These are phyloP conservation scores for Lytechinus pictus DNA, from an alignment of 35 echinoderm and acorn worm genomes.

Conservation along the genomic window DNA sequence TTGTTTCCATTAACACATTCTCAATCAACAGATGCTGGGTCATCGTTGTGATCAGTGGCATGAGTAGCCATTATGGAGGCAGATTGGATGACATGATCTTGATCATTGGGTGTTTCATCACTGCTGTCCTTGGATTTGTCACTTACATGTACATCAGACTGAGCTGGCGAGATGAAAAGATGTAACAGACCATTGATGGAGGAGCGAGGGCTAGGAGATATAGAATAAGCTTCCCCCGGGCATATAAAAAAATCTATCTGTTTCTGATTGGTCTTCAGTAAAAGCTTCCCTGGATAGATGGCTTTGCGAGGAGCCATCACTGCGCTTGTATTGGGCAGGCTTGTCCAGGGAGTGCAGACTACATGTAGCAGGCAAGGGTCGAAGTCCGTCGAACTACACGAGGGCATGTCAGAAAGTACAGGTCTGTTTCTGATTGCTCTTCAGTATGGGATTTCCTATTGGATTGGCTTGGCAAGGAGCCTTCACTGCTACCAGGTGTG, in stretches of 20 bases:
- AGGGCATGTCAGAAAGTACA: too few species aligned
- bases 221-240: not conserved
- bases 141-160: not conserved
- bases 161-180: not conserved
- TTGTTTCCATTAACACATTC: not conserved
- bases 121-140: not conserved
- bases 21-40: not conserved
- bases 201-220: not conserved
- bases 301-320: not conserved
- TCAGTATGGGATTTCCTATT: too few species aligned
- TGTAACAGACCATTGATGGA: not conserved
- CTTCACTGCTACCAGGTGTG: too few species aligned
- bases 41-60: not conserved
- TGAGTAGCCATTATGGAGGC: not conserved
- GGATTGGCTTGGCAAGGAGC: too few species aligned
- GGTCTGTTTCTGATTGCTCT: too few species aligned
- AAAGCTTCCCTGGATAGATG: not conserved
- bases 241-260: not conserved
- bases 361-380: too few species aligned
- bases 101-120: not conserved
- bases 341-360: too few species aligned
- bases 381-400: too few species aligned
- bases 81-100: not conserved
- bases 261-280: not conserved
- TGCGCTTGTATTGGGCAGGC: too few species aligned